Evolutionary conservation across 2,797 vertebrate species (phyloP).

Genomic region (Propithecus perrieri): DNA sequence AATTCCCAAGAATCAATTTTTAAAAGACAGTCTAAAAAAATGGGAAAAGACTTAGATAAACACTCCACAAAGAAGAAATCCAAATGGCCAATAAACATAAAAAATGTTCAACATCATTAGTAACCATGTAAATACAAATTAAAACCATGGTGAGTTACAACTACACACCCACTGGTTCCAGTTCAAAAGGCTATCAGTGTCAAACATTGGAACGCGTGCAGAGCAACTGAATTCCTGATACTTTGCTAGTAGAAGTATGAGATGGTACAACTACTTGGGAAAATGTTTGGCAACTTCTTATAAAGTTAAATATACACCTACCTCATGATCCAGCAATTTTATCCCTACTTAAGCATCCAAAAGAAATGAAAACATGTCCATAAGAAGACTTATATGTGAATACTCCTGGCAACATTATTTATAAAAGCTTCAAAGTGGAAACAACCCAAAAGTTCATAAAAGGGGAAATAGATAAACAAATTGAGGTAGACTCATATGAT

Average conservation of each 20-base stretch:
- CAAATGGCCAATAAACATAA: neutral
- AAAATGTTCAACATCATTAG: neutral
- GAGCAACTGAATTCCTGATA: neutral
- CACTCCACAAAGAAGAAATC: neutral
- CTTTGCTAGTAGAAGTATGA: neutral
- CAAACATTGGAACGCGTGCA: neutral
- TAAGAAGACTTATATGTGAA: neutral
- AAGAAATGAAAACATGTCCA: neutral
- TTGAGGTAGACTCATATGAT: fast-evolving
- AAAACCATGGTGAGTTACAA: neutral
- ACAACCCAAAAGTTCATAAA: neutral
- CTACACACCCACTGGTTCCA: neutral
- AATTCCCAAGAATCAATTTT: constrained; percentile 18
- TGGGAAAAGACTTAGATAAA: neutral
- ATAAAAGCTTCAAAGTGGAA: neutral
- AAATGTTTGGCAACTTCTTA: neutral
- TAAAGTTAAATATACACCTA: neutral
- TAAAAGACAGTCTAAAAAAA: neutral
- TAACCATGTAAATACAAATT: neutral
- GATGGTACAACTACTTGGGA: neutral
- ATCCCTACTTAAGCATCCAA: neutral
- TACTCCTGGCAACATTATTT: neutral
- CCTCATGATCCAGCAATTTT: neutral
- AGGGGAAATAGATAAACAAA: neutral
- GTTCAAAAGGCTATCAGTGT: neutral